These are phyloP conservation scores for Perdita meconis DNA, from an alignment of 2,888 invertebrate species.

Conservation along the genomic window DNA sequence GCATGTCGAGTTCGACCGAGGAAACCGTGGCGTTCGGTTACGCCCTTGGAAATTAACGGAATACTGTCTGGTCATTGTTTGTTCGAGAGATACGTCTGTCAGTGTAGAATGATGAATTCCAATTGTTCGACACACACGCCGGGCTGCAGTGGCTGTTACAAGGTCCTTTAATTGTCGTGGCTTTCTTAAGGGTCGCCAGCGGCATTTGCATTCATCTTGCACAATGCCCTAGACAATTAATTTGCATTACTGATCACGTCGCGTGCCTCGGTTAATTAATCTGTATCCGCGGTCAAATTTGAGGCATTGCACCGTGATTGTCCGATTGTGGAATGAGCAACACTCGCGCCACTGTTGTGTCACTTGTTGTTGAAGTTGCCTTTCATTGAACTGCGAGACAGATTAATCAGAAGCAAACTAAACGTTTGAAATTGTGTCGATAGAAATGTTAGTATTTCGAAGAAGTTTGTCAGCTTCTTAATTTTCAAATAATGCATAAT, in stretches of 20 bases:
- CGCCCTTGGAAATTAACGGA: conserved; percentile 72
- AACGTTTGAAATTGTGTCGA: too few relatives aligned
- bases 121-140: conserved; percentile 29
- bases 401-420: too few relatives aligned
- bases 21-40: conserved; percentile 66
- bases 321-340: not conserved
- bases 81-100: not conserved
- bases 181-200: not conserved
- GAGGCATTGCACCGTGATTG: not conserved
- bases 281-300: not conserved
- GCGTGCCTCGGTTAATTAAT: conserved; percentile 6
- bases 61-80: conserved; percentile 48
- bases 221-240: conserved; percentile 16
- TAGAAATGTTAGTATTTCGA: too few relatives aligned
- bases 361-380: too few relatives aligned
- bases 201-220: conserved; percentile 6
- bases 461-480: too few relatives aligned
- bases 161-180: conserved; percentile 12
- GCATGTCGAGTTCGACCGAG: conserved; percentile 76
- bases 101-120: conserved; percentile 19
- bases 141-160: not conserved
- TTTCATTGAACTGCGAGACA: too few relatives aligned
- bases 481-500: too few relatives aligned
- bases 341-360: too few relatives aligned
- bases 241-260: not conserved